These are phyloP conservation scores for Myopa testacea DNA, from an alignment of 2,888 invertebrate genomes.

Conservation along the genomic window DNA sequence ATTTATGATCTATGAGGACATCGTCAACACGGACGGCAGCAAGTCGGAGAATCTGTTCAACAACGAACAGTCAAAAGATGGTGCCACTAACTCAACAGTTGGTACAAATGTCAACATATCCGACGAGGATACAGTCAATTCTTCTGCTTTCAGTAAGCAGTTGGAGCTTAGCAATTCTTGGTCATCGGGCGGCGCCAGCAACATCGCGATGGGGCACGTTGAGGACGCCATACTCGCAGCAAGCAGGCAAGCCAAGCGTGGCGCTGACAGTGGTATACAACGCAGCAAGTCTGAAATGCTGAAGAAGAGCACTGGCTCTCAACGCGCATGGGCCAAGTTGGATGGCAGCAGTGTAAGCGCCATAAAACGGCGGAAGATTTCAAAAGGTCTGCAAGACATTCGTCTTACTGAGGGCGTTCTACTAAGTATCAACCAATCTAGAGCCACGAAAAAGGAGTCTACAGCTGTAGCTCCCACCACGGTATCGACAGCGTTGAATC, in stretches of 20 bases:
- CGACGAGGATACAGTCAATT: slow-evolving; percentile 60
- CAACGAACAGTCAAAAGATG: slow-evolving; percentile 68
- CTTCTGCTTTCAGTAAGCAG: slow-evolving; percentile 58
- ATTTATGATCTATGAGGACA: slow-evolving; percentile 77
- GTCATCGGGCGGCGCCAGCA: slow-evolving; percentile 48
- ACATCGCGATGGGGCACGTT: slow-evolving; percentile 50
- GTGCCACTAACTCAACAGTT: slow-evolving; percentile 64
- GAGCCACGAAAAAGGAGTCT: slow-evolving; percentile 53
- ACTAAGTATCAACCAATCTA: slow-evolving; percentile 56
- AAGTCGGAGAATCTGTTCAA: slow-evolving; percentile 73
- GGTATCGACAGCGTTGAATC: slow-evolving; percentile 51
- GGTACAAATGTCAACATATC: slow-evolving; percentile 50
- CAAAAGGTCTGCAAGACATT: slow-evolving; percentile 65
- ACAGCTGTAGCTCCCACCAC: slow-evolving; percentile 35
- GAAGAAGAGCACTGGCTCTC: slow-evolving; percentile 49
- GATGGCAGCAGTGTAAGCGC: slow-evolving; percentile 61
- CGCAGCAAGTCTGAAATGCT: slow-evolving; percentile 71
- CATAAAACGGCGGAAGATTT: slow-evolving; percentile 78
- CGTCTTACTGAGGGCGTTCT: slow-evolving; percentile 69
- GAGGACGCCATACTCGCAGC: slow-evolving; percentile 66
- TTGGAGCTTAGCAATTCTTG: slow-evolving; percentile 57
- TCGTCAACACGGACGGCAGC: slow-evolving; percentile 70
- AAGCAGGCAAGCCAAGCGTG: slow-evolving; percentile 53
- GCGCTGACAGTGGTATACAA: slow-evolving; percentile 72
- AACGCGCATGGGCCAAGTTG: slow-evolving; percentile 55